A percentile compares a stretch with the other conserved stretches of the same genome.
phyloP scores from a whole-genome alignment of 2,888 invertebrate genomes.

The Tipula confusa region DNA sequence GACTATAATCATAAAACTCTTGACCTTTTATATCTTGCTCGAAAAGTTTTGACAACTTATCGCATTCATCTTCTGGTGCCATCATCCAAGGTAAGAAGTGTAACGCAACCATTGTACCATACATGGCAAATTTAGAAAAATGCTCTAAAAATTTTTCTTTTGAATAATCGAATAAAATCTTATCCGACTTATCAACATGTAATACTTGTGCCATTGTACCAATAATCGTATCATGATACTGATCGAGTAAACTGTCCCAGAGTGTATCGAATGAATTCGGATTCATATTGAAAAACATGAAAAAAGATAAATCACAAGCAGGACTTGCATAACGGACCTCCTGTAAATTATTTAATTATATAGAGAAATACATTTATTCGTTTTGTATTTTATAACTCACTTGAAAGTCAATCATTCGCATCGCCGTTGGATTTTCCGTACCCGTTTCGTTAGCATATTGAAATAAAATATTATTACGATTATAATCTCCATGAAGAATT shows the following conservation, averaged over 20 bases:
- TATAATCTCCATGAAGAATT: slow-evolving; percentile 47
- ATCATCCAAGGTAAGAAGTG: slow-evolving; percentile 46
- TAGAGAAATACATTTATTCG: neutral
- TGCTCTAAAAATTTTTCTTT: slow-evolving; percentile 42
- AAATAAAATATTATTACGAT: slow-evolving; percentile 49
- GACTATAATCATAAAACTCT: slow-evolving; percentile 41
- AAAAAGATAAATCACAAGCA: slow-evolving; percentile 45
- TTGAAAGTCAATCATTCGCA: slow-evolving; percentile 47
- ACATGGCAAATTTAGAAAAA: slow-evolving; percentile 45
- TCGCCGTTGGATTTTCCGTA: slow-evolving; percentile 37
- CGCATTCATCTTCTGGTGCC: slow-evolving; percentile 42
- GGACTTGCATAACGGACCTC: slow-evolving; percentile 46
- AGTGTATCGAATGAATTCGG: slow-evolving; percentile 35
- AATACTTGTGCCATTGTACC: slow-evolving; percentile 40
- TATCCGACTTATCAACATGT: slow-evolving; percentile 37
- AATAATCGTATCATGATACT: slow-evolving; percentile 42
- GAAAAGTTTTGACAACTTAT: slow-evolving; percentile 41
- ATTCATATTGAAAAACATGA: slow-evolving; percentile 45
- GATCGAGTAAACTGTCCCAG: slow-evolving; percentile 41
- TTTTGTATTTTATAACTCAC: neutral
- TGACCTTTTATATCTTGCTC: slow-evolving; percentile 43
- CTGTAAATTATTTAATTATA: slow-evolving; percentile 35
- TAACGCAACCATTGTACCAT: slow-evolving; percentile 45
- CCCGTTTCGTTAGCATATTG: slow-evolving; percentile 37
- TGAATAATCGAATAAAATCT: slow-evolving; percentile 36